Percentiles rank a stretch among this genome's conserved stretches.
phyloP scores from a whole-genome alignment of 1,140 invertebrate species.

The Heliothis virescens region DNA sequence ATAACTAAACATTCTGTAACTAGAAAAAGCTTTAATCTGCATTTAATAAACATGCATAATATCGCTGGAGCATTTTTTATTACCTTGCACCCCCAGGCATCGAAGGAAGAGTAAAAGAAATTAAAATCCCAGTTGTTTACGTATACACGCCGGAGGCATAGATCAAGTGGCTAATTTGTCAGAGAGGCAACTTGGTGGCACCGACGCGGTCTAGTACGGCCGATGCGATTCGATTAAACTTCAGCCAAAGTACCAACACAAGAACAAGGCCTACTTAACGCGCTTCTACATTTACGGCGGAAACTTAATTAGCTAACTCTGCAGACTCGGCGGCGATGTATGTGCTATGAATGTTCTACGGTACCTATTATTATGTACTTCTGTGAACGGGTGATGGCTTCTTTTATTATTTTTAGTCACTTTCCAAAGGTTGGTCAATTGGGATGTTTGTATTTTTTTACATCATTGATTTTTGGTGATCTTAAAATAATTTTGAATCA shows the following conservation, averaged over 20 bases:
- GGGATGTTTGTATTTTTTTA: too few relatives aligned
- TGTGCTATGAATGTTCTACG: not conserved
- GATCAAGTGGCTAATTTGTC: conserved; percentile 83
- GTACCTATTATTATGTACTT: not conserved
- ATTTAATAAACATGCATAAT: not conserved
- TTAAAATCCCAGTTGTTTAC: conserved; percentile 69
- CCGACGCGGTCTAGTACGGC: conserved; percentile 66
- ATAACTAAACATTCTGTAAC: too few relatives aligned
- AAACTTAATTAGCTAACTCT: conserved; percentile 81
- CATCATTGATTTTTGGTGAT: too few relatives aligned
- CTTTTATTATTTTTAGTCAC: not conserved
- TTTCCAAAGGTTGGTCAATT: too few relatives aligned
- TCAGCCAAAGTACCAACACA: conserved; percentile 73
- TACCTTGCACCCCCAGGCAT: conserved; percentile 45
- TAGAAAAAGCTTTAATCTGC: not conserved
- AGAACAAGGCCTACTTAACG: conserved; percentile 78
- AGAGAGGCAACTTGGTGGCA: conserved; percentile 71
- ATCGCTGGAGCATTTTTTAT: not conserved
- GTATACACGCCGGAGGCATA: conserved; percentile 65
- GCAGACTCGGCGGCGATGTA: conserved; percentile 54
- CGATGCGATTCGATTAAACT: conserved; percentile 84
- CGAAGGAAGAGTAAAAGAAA: conserved; percentile 60
- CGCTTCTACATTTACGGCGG: conserved; percentile 73
- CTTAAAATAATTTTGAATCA: too few relatives aligned
- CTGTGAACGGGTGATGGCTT: not conserved